Evolutionary conservation across 2,888 invertebrate genomes (phyloP).

Genomic region (Catocala nupta): DNA sequence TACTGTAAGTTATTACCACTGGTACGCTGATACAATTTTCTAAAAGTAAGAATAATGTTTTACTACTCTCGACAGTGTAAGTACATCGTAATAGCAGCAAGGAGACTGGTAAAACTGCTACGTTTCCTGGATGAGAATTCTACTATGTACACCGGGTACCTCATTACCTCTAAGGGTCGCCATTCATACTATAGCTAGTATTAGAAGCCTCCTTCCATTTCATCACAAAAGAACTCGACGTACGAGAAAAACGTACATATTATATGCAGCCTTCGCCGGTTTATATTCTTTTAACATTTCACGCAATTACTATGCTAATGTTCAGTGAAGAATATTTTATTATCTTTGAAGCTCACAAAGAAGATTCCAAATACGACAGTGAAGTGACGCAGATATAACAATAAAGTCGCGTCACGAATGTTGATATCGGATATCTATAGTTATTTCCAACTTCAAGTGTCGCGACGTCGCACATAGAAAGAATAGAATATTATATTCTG

Average conservation of each 20-base stretch:
- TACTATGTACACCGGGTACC: conserved; percentile 22
- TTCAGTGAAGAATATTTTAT: conserved; percentile 42
- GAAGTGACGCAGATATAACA: conserved; percentile 47
- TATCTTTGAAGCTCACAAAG: conserved; percentile 46
- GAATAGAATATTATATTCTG: conserved; percentile 48
- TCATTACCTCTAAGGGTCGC: conserved; percentile 34
- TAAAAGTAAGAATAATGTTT: not conserved
- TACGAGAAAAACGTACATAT: conserved; percentile 21
- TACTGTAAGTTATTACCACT: not conserved
- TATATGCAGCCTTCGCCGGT: conserved; percentile 16
- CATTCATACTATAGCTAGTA: conserved; percentile 27
- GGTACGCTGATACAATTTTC: not conserved
- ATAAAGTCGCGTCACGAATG: conserved; percentile 51
- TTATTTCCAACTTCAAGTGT: conserved; percentile 50
- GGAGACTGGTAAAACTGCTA: conserved; percentile 10
- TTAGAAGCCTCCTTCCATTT: conserved; percentile 34
- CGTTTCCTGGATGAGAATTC: conserved; percentile 13
- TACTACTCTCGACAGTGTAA: not conserved
- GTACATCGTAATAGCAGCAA: conserved; percentile 5
- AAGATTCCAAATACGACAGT: conserved; percentile 44
- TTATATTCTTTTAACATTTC: conserved; percentile 32
- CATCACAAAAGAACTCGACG: conserved; percentile 31
- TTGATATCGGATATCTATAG: conserved; percentile 54
- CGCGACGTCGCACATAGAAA: conserved; percentile 42
- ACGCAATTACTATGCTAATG: conserved; percentile 37